Evolutionary conservation across 35 echinoderm and acorn worm genomes (phyloP).

Genomic region (Stichopus chloronotus): DNA sequence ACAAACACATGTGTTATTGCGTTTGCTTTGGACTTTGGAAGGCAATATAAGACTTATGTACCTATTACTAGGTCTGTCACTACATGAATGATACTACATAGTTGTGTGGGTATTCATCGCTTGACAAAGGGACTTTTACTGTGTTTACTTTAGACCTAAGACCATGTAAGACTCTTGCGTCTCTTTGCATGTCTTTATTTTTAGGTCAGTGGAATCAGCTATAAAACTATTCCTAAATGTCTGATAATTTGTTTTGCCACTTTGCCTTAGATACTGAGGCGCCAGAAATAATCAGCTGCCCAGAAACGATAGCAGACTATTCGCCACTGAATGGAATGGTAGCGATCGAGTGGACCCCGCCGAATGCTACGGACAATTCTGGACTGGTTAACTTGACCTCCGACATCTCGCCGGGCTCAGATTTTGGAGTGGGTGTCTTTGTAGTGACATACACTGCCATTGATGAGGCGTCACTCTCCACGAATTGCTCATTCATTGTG

Average conservation of each 20-base stretch:
- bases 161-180: too few relatives aligned
- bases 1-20: too few relatives aligned
- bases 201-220: too few relatives aligned
- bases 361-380: conserved; percentile 14
- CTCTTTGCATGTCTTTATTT: too few relatives aligned
- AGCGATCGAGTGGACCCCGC: background rate
- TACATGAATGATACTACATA: too few relatives aligned
- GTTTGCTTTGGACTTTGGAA: too few relatives aligned
- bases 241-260: background rate
- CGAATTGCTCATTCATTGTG: background rate
- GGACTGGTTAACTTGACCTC: background rate
- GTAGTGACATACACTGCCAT: conserved; percentile 6
- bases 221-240: too few relatives aligned
- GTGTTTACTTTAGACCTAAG: too few relatives aligned
- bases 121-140: too few relatives aligned
- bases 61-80: too few relatives aligned
- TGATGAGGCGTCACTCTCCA: background rate
- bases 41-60: too few relatives aligned
- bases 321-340: background rate
- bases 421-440: background rate
- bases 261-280: background rate
- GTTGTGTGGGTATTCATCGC: too few relatives aligned
- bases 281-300: background rate
- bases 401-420: background rate
- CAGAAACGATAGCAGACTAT: background rate